A percentile compares a stretch with the other conserved stretches of the same genome.
Evolutionary conservation across 2,888 invertebrate genomes (phyloP).

Genomic region (Cheilosia pagana): DNA sequence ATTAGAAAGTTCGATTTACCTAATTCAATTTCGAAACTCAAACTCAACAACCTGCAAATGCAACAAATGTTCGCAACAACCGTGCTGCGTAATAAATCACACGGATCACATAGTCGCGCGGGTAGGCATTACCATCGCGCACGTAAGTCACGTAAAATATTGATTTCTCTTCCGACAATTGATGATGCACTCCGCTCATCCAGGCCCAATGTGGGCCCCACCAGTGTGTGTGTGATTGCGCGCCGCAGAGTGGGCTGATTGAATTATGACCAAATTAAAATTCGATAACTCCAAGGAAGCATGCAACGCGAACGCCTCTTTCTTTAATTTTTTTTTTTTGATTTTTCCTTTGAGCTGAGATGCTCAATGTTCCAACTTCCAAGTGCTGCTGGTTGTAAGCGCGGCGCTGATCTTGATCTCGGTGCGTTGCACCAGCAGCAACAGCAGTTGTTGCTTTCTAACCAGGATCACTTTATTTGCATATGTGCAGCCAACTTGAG

Average conservation of each 20-base stretch:
- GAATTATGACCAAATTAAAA: constrained; percentile 76
- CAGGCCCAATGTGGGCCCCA: constrained; percentile 19
- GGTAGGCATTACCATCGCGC: constrained; percentile 71
- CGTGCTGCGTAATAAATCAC: constrained; percentile 75
- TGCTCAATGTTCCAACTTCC: neutral
- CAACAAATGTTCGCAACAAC: constrained; percentile 57
- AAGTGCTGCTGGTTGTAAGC: constrained; percentile 31
- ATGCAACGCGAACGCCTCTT: constrained; percentile 74
- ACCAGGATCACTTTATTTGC: constrained; percentile 68
- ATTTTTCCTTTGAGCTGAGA: constrained; percentile 13
- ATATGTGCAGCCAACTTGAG: constrained; percentile 44
- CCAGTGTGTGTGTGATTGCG: constrained; percentile 42
- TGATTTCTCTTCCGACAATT: constrained; percentile 76
- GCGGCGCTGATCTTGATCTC: constrained; percentile 59
- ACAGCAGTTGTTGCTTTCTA: constrained; percentile 28
- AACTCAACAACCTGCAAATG: constrained; percentile 47
- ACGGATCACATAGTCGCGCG: constrained; percentile 43
- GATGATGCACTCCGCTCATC: constrained; percentile 68
- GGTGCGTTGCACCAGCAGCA: constrained; percentile 31
- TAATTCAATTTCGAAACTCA: constrained; percentile 73
- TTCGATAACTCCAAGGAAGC: constrained; percentile 75
- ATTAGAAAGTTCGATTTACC: constrained; percentile 75
- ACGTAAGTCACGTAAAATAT: constrained; percentile 76
- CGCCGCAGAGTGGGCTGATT: constrained; percentile 72
- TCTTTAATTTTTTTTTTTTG: constrained; percentile 38